Evolutionary conservation across 2,888 invertebrate species (phyloP).

Genomic region (Drosophila helvetica): DNA sequence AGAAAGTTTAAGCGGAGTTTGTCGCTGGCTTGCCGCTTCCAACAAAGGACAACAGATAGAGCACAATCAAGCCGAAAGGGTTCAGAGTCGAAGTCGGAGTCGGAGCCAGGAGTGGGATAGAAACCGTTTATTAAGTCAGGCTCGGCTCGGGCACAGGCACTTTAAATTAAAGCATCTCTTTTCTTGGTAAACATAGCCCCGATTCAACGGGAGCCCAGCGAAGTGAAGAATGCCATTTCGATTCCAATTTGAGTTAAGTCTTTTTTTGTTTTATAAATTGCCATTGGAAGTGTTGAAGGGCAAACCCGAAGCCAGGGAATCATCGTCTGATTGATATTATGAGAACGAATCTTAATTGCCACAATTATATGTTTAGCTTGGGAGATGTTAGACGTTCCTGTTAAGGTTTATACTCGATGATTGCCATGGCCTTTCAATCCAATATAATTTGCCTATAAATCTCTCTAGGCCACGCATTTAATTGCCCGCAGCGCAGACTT

Average conservation of each 20-base stretch:
- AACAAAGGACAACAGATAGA: constrained; percentile 38
- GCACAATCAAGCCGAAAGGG: constrained; percentile 34
- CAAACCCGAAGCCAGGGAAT: neutral
- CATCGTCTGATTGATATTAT: neutral
- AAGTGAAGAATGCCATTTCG: constrained; percentile 30
- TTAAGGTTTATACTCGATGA: neutral
- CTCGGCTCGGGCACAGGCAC: no score
- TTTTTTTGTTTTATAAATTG: neutral
- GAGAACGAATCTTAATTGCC: neutral
- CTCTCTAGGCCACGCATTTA: constrained; percentile 34
- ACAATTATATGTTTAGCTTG: neutral
- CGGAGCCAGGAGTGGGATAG: constrained; percentile 2
- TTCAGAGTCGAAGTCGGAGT: constrained; percentile 11
- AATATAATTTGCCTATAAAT: constrained; percentile 35
- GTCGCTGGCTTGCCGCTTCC: constrained; percentile 28
- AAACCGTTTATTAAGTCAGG: constrained; percentile 53
- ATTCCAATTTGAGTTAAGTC: constrained; percentile 2
- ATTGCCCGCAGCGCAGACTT: constrained; percentile 30
- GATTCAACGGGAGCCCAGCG: constrained; percentile 37
- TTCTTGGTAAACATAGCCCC: constrained; percentile 39
- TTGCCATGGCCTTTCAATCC: constrained; percentile 20
- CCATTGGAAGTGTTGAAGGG: no score
- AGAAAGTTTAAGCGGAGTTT: constrained; percentile 51
- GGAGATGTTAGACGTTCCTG: neutral
- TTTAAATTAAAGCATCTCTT: constrained; percentile 54